phyloP scores from a whole-genome alignment of 2,797 vertebrate species.

The Apogon hyalosoma region DNA sequence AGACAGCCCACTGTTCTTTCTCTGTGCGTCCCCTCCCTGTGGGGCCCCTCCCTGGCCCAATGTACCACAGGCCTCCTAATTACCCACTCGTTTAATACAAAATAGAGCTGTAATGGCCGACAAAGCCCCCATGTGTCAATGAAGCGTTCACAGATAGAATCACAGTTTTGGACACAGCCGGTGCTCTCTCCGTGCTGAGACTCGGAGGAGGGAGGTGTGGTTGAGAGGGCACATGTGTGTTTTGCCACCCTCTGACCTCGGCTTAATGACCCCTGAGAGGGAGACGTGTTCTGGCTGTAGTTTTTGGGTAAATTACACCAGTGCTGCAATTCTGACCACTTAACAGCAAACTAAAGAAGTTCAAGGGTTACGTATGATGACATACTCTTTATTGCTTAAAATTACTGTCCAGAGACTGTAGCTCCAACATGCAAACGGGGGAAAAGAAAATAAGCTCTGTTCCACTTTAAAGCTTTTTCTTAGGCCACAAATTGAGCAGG shows the following conservation, averaged over 20 bases:
- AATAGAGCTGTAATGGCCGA: conserved; percentile 81
- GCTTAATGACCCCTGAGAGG: conserved; percentile 78
- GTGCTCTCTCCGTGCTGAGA: conserved; percentile 46
- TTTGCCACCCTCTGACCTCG: conserved; percentile 78
- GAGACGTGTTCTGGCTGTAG: conserved; percentile 73
- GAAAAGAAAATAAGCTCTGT: conserved; percentile 8
- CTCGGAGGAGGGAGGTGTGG: conserved; percentile 36
- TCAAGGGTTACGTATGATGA: conserved; percentile 71
- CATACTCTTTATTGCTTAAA: conserved; percentile 68
- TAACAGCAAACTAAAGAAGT: conserved; percentile 72
- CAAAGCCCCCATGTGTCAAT: conserved; percentile 78
- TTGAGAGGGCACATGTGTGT: conserved; percentile 78
- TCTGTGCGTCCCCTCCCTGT: conserved; percentile 40
- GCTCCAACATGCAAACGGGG: conserved; percentile 18
- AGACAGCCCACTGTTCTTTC: conserved; percentile 68
- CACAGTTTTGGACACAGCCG: conserved; percentile 61
- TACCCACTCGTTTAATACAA: conserved; percentile 83
- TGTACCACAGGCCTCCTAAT: conserved; percentile 80
- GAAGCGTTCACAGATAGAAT: conserved; percentile 82
- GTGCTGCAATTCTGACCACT: conserved; percentile 72
- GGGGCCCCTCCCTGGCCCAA: conserved; percentile 35
- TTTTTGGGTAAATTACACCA: conserved; percentile 69
- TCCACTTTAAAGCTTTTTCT: conserved; percentile 8
- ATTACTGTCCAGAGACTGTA: conserved; percentile 57
- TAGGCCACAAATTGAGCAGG: conserved; percentile 21